Evolutionary conservation across 2,113 vertebrate species (phyloP), one percentile per base, ranked within the genome.

Genomic region (Lethenteron camtschaticum): DNA sequence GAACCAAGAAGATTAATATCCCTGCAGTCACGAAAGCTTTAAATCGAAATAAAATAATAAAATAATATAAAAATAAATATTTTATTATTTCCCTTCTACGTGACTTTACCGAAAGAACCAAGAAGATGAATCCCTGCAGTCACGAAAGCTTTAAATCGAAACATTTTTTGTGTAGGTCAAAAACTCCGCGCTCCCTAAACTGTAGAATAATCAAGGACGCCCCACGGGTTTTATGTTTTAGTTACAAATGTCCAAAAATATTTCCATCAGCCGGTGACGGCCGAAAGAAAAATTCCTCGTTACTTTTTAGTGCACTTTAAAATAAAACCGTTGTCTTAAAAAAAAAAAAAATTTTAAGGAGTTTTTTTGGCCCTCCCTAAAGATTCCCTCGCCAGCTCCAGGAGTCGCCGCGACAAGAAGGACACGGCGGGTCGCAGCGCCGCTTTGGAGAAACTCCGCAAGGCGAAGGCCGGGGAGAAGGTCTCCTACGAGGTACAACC

Each of bases 391-490:
- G 63, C 63, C 63, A 66, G n/a, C 9, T 84, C 87, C 20, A 86
- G 92, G 72, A 87, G 87, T 70, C 85, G 85, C 58, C 81, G 94
- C 58, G 89, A 95, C 79, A 95, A 81, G 73, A 89, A 80, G 72
- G 86, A 84, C 71, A 92, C 86, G 76, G 85, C 79, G 74, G 87
- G 90, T 6, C 87, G 85, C 70, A 87, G 87, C 73, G 86, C 86
- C 69, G 94, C 94, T 1, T 79, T 99, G 74, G 90, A 96, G 76
- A 84, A 82, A 76, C 77, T 99, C 71, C 92, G 81, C 79, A 89
- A 83, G 76, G 85, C 82, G 70, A 95, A 96, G 80, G 85, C 77
- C 70, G 94, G 94, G 1, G 85, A 95, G 82, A 99, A 92, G 78
- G 76, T 87, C 73, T 96, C 94, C 81, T 99, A 99, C 68, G 85